phyloP scores from a whole-genome alignment of 1,140 invertebrate species.

The Xylocopa sonorina region DNA sequence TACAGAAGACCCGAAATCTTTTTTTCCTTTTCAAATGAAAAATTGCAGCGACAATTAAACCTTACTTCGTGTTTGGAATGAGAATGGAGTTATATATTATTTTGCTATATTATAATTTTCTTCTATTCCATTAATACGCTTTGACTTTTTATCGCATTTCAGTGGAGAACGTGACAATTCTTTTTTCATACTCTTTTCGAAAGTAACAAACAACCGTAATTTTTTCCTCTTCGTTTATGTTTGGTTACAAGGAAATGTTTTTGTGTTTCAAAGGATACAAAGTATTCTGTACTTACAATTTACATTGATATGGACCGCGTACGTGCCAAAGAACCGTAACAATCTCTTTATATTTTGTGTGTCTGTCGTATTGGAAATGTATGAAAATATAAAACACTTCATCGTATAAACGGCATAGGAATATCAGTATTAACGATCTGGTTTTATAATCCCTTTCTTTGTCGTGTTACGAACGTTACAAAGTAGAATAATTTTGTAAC shows the following conservation, averaged over 20 bases:
- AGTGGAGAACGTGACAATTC: background rate
- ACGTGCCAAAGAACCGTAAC: background rate
- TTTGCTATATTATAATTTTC: background rate
- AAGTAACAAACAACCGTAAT: background rate
- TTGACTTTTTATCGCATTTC: background rate
- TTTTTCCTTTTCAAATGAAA: slow-evolving; percentile 1
- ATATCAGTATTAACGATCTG: no score
- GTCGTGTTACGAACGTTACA: no score
- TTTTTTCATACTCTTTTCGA: no score
- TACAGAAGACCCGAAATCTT: no score
- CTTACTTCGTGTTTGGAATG: no score
- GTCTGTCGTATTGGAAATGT: background rate
- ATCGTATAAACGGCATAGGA: background rate
- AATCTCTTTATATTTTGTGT: background rate
- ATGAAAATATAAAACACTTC: background rate
- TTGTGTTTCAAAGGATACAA: no score
- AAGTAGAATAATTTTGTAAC: no score
- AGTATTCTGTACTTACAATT: background rate
- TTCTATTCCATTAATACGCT: background rate
- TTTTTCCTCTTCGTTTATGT: no score
- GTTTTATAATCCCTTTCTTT: no score
- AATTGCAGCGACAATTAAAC: slow-evolving; percentile 21
- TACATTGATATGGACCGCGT: background rate
- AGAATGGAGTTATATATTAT: background rate
- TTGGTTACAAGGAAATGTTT: no score